Evolutionary conservation across 2,113 vertebrate genomes (phyloP).

Genomic region (Monarcha castaneiventris): DNA sequence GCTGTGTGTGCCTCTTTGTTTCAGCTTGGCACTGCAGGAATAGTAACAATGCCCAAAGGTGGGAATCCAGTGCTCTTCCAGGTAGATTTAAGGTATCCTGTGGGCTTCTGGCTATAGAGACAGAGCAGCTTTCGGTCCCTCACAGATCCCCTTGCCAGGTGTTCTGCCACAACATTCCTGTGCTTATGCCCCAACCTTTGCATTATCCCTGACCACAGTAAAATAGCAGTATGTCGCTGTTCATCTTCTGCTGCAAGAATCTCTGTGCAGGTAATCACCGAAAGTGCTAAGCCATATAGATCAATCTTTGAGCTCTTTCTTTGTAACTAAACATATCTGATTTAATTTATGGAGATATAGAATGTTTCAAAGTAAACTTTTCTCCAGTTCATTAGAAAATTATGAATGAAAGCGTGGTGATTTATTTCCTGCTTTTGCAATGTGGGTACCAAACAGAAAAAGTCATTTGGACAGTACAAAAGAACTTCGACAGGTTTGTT

Average conservation of each 20-base stretch:
- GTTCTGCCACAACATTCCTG: not conserved
- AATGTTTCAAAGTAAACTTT: not conserved
- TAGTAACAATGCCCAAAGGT: not conserved
- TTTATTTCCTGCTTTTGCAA: not conserved
- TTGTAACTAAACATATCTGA: not conserved
- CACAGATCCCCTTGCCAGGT: not conserved
- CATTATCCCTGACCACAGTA: not conserved
- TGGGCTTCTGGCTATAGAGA: not conserved
- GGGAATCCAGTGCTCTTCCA: not conserved
- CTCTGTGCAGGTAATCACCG: not conserved
- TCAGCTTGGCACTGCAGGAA: not conserved
- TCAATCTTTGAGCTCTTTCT: not conserved
- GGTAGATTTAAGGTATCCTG: too few species aligned
- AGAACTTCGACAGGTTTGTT: not conserved
- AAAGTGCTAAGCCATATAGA: not conserved
- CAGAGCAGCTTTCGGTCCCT: not conserved
- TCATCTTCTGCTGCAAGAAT: not conserved
- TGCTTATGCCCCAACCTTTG: not conserved
- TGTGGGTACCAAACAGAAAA: not conserved
- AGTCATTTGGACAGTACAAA: not conserved
- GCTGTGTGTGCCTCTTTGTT: fast-evolving
- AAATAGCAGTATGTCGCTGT: not conserved
- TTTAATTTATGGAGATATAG: not conserved
- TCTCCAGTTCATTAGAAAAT: not conserved
- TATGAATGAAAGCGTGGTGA: not conserved